Evolutionary conservation across 1,140 invertebrate species (phyloP).

Genomic region (Galleria mellonella): DNA sequence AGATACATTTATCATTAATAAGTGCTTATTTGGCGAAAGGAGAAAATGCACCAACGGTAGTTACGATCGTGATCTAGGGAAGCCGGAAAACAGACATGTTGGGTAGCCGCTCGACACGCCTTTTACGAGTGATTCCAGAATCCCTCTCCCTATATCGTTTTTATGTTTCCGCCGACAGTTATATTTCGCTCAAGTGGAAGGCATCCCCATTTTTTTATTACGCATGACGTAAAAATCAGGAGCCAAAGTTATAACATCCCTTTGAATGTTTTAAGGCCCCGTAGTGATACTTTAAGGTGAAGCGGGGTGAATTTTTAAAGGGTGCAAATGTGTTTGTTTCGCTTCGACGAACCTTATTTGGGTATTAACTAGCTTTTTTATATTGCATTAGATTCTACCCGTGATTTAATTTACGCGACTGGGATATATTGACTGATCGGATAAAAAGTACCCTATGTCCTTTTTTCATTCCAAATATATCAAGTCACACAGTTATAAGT

Average conservation of each 20-base stretch:
- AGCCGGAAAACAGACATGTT: conserved; percentile 8
- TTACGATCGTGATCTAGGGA: neutral
- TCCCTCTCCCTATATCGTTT: neutral
- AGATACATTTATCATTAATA: too few relatives aligned
- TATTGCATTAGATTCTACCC: too few relatives aligned
- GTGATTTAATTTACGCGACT: too few relatives aligned
- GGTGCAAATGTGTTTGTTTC: conserved; percentile 7
- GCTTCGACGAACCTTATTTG: too few relatives aligned
- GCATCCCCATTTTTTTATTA: conserved; percentile 8
- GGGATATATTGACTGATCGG: too few relatives aligned
- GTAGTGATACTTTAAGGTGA: conserved; percentile 4
- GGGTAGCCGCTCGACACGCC: neutral
- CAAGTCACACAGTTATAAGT: too few relatives aligned
- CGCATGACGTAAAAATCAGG: conserved; percentile 9
- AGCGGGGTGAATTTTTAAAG: conserved; percentile 7
- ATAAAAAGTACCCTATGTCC: too few relatives aligned
- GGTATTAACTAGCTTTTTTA: too few relatives aligned
- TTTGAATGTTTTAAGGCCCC: conserved; percentile 8
- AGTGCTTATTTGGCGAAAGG: too few relatives aligned
- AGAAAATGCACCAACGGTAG: too few relatives aligned
- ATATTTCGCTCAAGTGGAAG: conserved; percentile 10
- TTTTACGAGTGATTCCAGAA: conserved; percentile 2
- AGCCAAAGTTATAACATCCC: conserved; percentile 2
- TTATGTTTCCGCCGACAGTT: conserved; percentile 9
- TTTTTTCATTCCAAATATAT: too few relatives aligned